Evolutionary conservation across 2,797 vertebrate species (phyloP).

Genomic region (Buphagus erythrorhynchus): DNA sequence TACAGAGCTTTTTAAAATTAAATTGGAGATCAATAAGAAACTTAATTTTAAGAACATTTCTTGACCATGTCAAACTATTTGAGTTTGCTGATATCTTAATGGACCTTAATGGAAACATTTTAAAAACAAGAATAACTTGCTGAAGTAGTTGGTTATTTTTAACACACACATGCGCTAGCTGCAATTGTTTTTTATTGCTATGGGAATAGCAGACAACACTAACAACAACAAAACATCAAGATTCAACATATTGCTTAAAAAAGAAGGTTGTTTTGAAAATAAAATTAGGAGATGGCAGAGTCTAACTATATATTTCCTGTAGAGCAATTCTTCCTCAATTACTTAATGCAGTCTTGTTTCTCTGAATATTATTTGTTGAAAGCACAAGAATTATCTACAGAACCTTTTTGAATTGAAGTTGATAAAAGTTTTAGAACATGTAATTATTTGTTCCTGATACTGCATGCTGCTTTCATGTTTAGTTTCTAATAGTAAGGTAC

Average conservation of each 20-base stretch:
- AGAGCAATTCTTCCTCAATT: background rate
- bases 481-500: background rate
- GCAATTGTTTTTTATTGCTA: background rate
- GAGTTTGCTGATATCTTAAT: background rate
- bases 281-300: background rate
- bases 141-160: slow-evolving; percentile 32
- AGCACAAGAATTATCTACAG: background rate
- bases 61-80: background rate
- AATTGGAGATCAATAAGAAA: background rate
- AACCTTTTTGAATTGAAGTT: background rate
- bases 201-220: slow-evolving; percentile 1
- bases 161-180: background rate
- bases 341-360: background rate
- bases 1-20: background rate
- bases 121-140: background rate
- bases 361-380: background rate
- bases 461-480: background rate
- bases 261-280: background rate
- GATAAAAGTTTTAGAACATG: background rate
- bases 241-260: background rate
- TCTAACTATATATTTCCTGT: background rate
- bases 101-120: background rate
- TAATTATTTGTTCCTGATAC: background rate
- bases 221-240: background rate
- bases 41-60: slow-evolving; percentile 12